Percentiles rank a stretch among this genome's conserved stretches.
phyloP scores from a whole-genome alignment of 2,797 vertebrate species.

The Coregonus sp. region DNA sequence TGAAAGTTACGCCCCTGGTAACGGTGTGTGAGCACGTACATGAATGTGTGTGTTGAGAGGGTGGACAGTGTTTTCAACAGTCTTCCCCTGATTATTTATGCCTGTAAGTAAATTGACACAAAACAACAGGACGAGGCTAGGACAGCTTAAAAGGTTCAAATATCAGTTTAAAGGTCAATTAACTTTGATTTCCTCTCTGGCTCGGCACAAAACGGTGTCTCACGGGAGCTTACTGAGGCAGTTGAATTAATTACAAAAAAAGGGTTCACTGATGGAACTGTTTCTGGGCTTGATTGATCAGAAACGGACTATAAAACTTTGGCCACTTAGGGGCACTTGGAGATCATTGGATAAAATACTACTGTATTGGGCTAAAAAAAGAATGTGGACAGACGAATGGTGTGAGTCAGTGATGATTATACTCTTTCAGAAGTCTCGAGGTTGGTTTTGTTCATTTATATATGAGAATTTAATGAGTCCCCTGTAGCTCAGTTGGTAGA shows the following conservation, averaged over 20 bases:
- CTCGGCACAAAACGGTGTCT: slow-evolving; percentile 45
- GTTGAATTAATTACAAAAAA: slow-evolving; percentile 65
- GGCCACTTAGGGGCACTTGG: slow-evolving; percentile 1
- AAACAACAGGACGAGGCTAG: neutral
- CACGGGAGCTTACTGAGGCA: slow-evolving; percentile 41
- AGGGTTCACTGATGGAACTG: slow-evolving; percentile 25
- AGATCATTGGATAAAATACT: slow-evolving; percentile 20
- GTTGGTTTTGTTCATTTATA: neutral
- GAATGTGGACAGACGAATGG: neutral
- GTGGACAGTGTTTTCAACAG: no score
- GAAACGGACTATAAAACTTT: slow-evolving; percentile 39
- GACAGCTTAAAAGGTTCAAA: slow-evolving; percentile 44
- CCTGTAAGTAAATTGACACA: neutral
- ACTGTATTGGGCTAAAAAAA: neutral
- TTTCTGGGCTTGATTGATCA: slow-evolving; percentile 4
- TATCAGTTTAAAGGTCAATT: slow-evolving; percentile 69
- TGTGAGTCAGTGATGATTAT: neutral
- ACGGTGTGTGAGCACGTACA: slow-evolving; percentile 6
- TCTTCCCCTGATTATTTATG: no score
- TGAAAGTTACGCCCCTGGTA: neutral
- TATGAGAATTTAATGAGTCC: no score
- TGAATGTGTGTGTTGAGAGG: neutral
- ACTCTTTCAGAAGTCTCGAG: neutral
- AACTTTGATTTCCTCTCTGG: slow-evolving; percentile 12
- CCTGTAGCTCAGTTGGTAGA: no score